Evolutionary conservation across 2,888 invertebrate species (phyloP).

Genomic region (Catocala sponsa): DNA sequence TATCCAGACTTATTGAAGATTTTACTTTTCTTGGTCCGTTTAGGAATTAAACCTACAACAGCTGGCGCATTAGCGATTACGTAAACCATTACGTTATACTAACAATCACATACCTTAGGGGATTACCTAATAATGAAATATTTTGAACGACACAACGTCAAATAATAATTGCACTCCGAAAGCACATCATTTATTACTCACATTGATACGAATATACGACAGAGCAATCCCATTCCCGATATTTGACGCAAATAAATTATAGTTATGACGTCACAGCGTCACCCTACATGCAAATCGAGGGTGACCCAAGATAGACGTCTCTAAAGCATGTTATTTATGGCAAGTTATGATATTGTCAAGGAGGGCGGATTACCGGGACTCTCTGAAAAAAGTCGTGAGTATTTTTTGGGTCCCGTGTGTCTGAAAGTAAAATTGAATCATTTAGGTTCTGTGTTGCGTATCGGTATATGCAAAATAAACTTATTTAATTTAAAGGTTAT

Average conservation of each 20-base stretch:
- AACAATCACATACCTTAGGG: no score
- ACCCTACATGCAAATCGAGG: conserved; percentile 48
- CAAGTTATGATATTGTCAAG: conserved; percentile 24
- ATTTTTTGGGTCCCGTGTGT: conserved; percentile 2
- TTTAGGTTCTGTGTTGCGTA: no score
- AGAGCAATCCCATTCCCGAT: conserved; percentile 49
- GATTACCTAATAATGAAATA: no score
- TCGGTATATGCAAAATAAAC: no score
- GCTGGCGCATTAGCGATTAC: no score
- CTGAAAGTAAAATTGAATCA: not conserved
- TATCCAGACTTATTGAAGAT: no score
- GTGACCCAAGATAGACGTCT: conserved; percentile 41
- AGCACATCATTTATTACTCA: conserved; percentile 36
- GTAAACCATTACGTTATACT: no score
- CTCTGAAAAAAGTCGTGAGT: conserved; percentile 3
- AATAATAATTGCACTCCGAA: not conserved
- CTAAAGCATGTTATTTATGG: conserved; percentile 43
- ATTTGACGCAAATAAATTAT: conserved; percentile 54
- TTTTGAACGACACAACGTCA: no score
- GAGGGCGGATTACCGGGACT: conserved; percentile 25
- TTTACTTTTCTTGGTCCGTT: no score
- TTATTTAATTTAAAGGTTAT: no score
- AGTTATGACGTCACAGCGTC: conserved; percentile 33
- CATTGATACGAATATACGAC: conserved; percentile 34
- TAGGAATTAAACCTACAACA: no score